Percentiles rank a stretch among this genome's conserved stretches.
These are phyloP conservation scores for Dendrolimus punctatus DNA, from an alignment of 1,140 invertebrate genomes.

Conservation along the genomic window DNA sequence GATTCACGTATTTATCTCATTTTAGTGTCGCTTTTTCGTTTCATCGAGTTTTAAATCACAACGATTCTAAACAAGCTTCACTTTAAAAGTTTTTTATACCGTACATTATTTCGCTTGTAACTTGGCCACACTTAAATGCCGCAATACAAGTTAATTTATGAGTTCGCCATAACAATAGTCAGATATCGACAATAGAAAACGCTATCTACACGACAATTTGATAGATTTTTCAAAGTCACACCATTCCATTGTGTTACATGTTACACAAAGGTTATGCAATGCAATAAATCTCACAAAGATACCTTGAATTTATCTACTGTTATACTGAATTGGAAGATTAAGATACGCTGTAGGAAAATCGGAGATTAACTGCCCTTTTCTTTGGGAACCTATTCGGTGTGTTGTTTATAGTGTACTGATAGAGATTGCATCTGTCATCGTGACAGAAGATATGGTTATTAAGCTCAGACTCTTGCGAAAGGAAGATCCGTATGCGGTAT, in stretches of 20 bases:
- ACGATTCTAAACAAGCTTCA: no score
- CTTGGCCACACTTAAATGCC: no score
- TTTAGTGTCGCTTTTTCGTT: no score
- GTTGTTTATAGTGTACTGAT: not conserved
- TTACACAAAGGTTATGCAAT: constrained; percentile 26
- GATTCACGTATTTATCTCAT: no score
- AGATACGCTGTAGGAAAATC: constrained; percentile 24
- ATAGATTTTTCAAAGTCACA: constrained; percentile 36
- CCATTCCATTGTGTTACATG: constrained; percentile 12
- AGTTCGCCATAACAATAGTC: constrained; percentile 14
- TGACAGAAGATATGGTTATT: no score
- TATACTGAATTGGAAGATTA: constrained; percentile 31
- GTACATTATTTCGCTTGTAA: no score
- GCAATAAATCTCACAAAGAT: constrained; percentile 28
- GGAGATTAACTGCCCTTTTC: constrained; percentile 11
- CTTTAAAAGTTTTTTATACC: no score
- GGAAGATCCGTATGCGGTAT: no score
- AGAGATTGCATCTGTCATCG: no score
- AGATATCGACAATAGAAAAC: constrained; percentile 19
- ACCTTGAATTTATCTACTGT: constrained; percentile 23
- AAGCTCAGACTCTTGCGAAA: no score
- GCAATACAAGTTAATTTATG: constrained; percentile 15
- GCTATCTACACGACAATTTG: constrained; percentile 20
- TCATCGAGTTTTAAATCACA: no score
- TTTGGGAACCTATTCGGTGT: constrained; percentile 11